A percentile compares a stretch with the other conserved stretches of the same genome.
Evolutionary conservation across 2,888 invertebrate genomes (phyloP).

Genomic region (Nephrotoma guestfalica): DNA sequence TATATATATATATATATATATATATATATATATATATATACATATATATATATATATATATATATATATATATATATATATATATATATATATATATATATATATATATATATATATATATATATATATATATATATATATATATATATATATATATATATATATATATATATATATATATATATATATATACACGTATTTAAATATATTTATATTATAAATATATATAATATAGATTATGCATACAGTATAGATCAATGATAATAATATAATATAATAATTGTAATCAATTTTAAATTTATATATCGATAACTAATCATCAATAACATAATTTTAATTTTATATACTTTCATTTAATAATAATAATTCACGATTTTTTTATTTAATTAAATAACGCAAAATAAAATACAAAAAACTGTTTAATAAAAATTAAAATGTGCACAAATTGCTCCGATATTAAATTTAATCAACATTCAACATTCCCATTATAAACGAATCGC

Average conservation of each 20-base stretch:
- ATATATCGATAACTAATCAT: conserved; percentile 1
- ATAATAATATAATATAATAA: background rate
- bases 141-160: background rate
- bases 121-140: background rate
- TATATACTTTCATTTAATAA: background rate
- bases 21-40: too few species aligned
- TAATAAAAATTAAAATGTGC: background rate
- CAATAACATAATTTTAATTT: background rate
- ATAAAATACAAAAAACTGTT: background rate
- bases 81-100: too few species aligned
- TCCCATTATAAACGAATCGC: background rate
- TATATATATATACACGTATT: background rate
- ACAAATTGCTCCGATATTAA: background rate
- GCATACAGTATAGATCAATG: too few species aligned
- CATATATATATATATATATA: too few species aligned
- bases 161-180: background rate
- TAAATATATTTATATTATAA: background rate
- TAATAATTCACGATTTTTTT: background rate
- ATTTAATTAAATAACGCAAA: background rate
- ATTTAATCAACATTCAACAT: background rate
- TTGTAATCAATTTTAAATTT: background rate
- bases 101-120: background rate
- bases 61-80: too few species aligned
- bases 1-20: too few species aligned
- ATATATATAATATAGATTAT: background rate